Base-by-base conservation (phyloP, 2,888 invertebrate species). In the Trichopria drosophilae region DNA sequence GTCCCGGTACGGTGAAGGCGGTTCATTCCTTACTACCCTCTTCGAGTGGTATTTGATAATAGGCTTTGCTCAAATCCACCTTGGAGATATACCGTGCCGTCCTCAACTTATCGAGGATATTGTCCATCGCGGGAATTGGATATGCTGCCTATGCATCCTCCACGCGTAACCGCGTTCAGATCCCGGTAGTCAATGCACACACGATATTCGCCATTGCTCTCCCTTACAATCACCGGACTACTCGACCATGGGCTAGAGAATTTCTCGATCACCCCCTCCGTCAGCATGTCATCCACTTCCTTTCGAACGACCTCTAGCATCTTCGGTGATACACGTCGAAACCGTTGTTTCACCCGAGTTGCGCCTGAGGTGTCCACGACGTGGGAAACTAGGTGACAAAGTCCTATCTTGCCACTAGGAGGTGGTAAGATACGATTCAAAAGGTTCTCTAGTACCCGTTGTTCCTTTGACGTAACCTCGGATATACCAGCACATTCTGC, bases 91-190 rank as follows among this genome's bases (percentile, higher is more conserved):
- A 73, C 16, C 53, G 47, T 4, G 68, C 67, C 16, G 60, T 51
- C 1, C 65, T 42, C 1, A 72, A 51, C 20, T 60, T 57, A 22
- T 68, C 62, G 16, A 70, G 37, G 7, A 67, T 71, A 2, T 57
- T 46, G 1, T 57, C 57, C 18, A 70, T 63, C 20, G 63, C 60
- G 0, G 59, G 71, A 0, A 71, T 22, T 1, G 68, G 67, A 58
- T 71, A 67, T 1, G 66, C 63, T 51, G 69, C 65, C 10, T 58
- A 51, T 23, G 59, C 53, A 0, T 68, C 66, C 0, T 68, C 64
- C 4, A 31, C 31, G 41, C 71, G 73, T 0, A 72, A 37, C 29
- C 63, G 61, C 6, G 69, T 68, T 0, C n/a, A n/a, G n/a, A n/a
- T n/a, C n/a, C n/a, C n/a, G n/a, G n/a, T n/a, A n/a, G n/a, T n/a